A percentile compares a stretch with the other conserved stretches of the same genome.
Conservation (phyloP, 2,797 vertebrate genomes). For the Muscicapa comitata region DNA sequence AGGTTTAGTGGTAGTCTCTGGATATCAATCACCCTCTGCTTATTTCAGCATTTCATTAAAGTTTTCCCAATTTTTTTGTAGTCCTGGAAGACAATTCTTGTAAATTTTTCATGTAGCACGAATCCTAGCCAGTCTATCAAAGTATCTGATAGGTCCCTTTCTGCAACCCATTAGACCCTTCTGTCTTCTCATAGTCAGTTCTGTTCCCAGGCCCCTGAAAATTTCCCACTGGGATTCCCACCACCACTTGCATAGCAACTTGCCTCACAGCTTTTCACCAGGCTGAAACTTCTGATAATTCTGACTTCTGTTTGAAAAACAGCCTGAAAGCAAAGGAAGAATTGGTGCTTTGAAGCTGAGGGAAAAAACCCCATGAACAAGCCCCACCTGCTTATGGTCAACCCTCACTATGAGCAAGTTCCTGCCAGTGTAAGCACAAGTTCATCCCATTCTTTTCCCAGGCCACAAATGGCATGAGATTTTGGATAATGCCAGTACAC, state of each 20-base stretch:
- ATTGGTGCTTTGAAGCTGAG: neutral
- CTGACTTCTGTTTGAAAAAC: neutral
- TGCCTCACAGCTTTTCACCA: neutral
- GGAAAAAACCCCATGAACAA: accelerated
- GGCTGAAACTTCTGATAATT: neutral
- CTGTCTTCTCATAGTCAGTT: neutral
- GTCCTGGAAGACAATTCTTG: neutral
- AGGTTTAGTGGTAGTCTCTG: neutral
- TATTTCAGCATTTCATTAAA: constrained; percentile 1
- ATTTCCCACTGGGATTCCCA: neutral
- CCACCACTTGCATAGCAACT: neutral
- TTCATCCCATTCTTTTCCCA: neutral
- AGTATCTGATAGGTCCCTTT: neutral
- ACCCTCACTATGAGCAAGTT: too few species aligned
- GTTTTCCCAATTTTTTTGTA: neutral
- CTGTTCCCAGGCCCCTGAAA: neutral
- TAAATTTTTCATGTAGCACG: neutral
- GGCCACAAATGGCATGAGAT: neutral
- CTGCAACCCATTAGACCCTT: neutral
- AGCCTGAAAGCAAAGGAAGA: neutral
- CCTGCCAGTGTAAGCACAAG: neutral
- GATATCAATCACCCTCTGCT: neutral
- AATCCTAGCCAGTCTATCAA: neutral
- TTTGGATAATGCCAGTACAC: neutral
- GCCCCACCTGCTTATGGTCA: accelerated